A percentile compares a stretch with the other conserved stretches of the same genome.
These are phyloP conservation scores for Drosophila histrio DNA, from an alignment of 2,888 invertebrate genomes.

Conservation along the genomic window DNA sequence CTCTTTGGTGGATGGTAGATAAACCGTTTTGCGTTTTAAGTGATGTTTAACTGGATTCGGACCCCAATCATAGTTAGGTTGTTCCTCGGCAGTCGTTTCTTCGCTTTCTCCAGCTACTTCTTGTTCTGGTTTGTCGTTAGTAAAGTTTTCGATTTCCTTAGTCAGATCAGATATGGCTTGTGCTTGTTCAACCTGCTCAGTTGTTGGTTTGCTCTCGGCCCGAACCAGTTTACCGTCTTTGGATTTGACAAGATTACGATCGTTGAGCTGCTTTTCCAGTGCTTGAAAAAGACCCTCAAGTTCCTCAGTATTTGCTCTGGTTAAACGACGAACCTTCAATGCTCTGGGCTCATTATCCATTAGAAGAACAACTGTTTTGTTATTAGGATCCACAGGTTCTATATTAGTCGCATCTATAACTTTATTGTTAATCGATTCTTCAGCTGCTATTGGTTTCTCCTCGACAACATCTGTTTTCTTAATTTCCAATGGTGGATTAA, in stretches of 20 bases:
- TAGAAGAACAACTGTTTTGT: constrained; percentile 78
- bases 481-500: not conserved
- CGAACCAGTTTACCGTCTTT: constrained; percentile 63
- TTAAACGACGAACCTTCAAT: constrained; percentile 76
- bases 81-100: constrained; percentile 17
- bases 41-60: constrained; percentile 78
- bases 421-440: constrained; percentile 1
- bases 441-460: not conserved
- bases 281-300: constrained; percentile 80
- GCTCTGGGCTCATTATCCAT: constrained; percentile 80
- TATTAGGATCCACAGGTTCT: constrained; percentile 64
- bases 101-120: constrained; percentile 1
- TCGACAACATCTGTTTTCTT: not conserved
- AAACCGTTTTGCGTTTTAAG: constrained; percentile 77
- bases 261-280: constrained; percentile 79
- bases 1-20: constrained; percentile 82
- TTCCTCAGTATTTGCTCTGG: constrained; percentile 81
- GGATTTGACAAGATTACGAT: constrained; percentile 71
- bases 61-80: constrained; percentile 76
- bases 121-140: constrained; percentile 50
- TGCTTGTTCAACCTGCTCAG: constrained; percentile 55
- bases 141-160: constrained; percentile 73
- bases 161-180: constrained; percentile 74
- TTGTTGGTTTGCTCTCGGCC: constrained; percentile 38
- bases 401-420: constrained; percentile 45